Conservation (phyloP, 2,888 invertebrate species). For the Athripsodes cinereus region DNA sequence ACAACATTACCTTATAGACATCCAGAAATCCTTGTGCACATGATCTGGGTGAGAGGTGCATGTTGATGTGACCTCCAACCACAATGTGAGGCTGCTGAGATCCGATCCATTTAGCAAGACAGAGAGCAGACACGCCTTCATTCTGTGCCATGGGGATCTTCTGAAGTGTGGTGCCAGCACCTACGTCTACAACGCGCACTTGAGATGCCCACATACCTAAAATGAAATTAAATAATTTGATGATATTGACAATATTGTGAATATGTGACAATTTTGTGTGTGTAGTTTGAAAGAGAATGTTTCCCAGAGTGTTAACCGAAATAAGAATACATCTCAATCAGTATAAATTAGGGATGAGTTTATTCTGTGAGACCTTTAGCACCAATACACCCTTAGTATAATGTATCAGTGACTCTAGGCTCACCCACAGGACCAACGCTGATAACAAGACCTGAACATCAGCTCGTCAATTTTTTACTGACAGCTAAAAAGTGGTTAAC, state of each 20-base stretch:
- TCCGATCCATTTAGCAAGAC: constrained; percentile 72
- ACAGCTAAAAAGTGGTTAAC: too few species aligned
- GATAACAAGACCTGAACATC: too few species aligned
- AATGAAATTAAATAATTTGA: too few species aligned
- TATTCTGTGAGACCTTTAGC: constrained; percentile 26
- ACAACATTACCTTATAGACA: constrained; percentile 62
- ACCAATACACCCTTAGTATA: constrained; percentile 21
- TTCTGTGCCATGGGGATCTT: constrained; percentile 86
- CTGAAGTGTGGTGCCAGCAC: constrained; percentile 71
- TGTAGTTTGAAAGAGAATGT: too few species aligned
- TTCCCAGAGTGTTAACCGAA: constrained; percentile 18
- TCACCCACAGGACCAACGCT: constrained; percentile 11
- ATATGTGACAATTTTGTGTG: too few species aligned
- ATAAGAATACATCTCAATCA: constrained; percentile 13
- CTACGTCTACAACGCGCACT: constrained; percentile 81
- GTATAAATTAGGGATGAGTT: constrained; percentile 17
- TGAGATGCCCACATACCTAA: constrained; percentile 92
- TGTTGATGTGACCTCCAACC: constrained; percentile 88
- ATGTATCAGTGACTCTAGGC: constrained; percentile 26
- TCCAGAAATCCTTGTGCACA: constrained; percentile 80
- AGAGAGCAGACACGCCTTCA: constrained; percentile 88
- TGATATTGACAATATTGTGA: not conserved
- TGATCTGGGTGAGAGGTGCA: constrained; percentile 81
- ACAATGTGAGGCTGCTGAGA: constrained; percentile 53
- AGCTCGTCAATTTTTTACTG: too few species aligned